Evolutionary conservation across 2,888 invertebrate genomes (phyloP).

Genomic region (Achlya flavicornis): DNA sequence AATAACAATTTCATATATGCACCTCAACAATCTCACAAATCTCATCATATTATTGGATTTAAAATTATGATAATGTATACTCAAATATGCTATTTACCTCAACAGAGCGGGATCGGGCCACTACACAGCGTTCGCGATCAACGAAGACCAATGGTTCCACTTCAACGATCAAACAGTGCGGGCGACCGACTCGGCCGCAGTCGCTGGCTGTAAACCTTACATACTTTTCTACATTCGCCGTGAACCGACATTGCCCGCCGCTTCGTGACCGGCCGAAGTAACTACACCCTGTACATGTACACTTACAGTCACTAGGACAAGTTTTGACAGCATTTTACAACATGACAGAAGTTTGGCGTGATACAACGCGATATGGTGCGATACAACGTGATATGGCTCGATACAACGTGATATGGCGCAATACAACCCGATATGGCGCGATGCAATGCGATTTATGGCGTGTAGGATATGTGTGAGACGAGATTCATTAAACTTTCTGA

Average conservation of each 20-base stretch:
- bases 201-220: conserved; percentile 92
- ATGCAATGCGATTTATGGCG: neutral
- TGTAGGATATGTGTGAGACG: neutral
- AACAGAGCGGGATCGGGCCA: conserved; percentile 92
- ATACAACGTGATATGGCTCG: neutral
- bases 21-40: no score
- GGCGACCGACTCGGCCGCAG: conserved; percentile 85
- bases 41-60: no score
- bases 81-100: conserved; percentile 26
- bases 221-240: conserved; percentile 92
- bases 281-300: neutral
- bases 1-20: no score
- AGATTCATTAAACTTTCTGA: neutral
- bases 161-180: conserved; percentile 94
- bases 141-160: conserved; percentile 92
- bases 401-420: no score
- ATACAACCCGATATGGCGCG: no score
- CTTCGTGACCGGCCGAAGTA: conserved; percentile 40
- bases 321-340: neutral
- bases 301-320: neutral
- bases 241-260: conserved; percentile 76
- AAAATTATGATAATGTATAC: no score
- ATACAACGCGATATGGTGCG: neutral
- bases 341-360: neutral
- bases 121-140: conserved; percentile 92